Base-by-base conservation (phyloP, 2,113 vertebrate genomes). In the Lutjanus erythropterus region DNA sequence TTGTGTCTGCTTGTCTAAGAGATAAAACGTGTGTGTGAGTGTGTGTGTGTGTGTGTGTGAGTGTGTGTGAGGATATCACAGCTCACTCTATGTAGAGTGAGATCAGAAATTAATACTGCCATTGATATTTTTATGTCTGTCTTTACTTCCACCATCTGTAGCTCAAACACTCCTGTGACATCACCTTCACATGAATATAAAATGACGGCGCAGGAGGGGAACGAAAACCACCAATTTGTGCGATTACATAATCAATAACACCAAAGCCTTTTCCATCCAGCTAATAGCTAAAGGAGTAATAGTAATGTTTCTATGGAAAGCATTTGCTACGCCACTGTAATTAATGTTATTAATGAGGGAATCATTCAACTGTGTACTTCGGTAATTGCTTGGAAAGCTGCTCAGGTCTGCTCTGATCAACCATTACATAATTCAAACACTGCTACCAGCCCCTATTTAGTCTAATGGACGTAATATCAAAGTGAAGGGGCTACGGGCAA, bases 381-480 rank as follows among this genome's bases (percentile, higher is more conserved):
- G 69, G 82, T 88, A 81, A 88, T 88, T 90, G 83, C 84, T 73
- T 67, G 47, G 25, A 68, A 75, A 87, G 84, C 60, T 64, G 66
- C 44, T 29, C 77, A 76, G 87, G 74, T 89, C 75, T 80, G 23
- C 75, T n/a, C n/a, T 65, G 84, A 84, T 82, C 78, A 71, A 83
- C 77, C 66, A 61, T 90, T 90, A 86, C 86, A 93, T 93, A 89
- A 92, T 91, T 90, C 86, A 93, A 83, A 80, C 55, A 21, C 25
- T 56, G 58, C 79, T 77, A 50, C 59, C 53, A 61, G 77, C 31
- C 19, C 58, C 46, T 69, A 33, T 80, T 75, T 46, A 42, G 41
- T 71, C 84, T 87, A 86, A 88, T 90, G 82, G 72, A 70, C 60
- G 67, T 29, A 9, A 70, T 53, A 55, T 70, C 49, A 73, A 82